Percentiles rank a stretch among this genome's conserved stretches.
Conservation (phyloP, 1,140 invertebrate genomes). For the Brachionus rotundiformis region DNA sequence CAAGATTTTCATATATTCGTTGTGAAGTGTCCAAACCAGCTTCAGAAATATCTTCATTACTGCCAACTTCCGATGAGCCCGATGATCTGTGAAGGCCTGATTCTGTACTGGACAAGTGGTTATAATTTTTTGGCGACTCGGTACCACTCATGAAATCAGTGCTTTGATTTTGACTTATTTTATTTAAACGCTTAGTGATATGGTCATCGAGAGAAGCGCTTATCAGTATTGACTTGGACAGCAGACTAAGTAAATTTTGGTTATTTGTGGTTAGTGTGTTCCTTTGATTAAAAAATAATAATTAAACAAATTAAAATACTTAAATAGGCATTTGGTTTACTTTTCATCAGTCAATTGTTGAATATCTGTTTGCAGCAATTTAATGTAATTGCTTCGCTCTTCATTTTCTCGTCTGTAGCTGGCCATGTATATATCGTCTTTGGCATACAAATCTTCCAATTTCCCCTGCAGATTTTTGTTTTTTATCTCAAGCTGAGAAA, state of each 20-base stretch:
- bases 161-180: conserved; percentile 17
- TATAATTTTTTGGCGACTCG: background rate
- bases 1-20: conserved; percentile 1
- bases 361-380: conserved; percentile 14
- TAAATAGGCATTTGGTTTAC: background rate
- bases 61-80: background rate
- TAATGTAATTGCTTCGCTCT: conserved; percentile 26
- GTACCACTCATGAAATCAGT: background rate
- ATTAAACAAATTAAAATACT: background rate
- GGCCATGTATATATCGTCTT: conserved; percentile 37
- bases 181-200: background rate
- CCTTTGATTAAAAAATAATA: background rate
- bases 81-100: conserved; percentile 28
- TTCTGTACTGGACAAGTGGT: conserved; percentile 23
- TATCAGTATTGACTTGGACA: conserved; percentile 3
- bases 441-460: conserved; percentile 22
- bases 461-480: conserved; percentile 27
- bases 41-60: conserved; percentile 32
- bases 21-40: conserved; percentile 14
- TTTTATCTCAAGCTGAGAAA: conserved; percentile 17
- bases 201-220: conserved; percentile 6
- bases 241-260: conserved; percentile 8
- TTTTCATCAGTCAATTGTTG: conserved; percentile 17
- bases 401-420: conserved; percentile 23
- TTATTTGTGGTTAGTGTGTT: background rate